Evolutionary conservation across 2,888 invertebrate species (phyloP).

Genomic region (Cerastoderma edule): DNA sequence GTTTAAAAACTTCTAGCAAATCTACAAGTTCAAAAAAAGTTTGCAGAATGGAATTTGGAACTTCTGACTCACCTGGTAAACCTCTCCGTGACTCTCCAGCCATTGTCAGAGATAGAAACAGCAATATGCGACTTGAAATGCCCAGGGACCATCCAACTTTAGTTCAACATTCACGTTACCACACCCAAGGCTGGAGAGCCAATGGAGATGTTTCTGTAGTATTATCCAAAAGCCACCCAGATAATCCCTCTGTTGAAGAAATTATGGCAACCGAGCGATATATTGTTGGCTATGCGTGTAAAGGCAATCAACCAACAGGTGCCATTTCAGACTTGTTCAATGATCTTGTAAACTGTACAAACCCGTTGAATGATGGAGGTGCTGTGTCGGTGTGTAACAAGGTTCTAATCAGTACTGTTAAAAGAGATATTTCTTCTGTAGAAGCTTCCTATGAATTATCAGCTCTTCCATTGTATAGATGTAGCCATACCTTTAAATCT

Average conservation of each 20-base stretch:
- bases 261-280: conserved; percentile 57
- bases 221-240: conserved; percentile 53
- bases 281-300: conserved; percentile 54
- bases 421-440: conserved; percentile 58
- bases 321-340: conserved; percentile 46
- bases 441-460: conserved; percentile 59
- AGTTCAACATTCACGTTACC: conserved; percentile 61
- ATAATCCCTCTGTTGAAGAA: conserved; percentile 64
- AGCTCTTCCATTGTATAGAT: conserved; percentile 44
- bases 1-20: background rate
- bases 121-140: conserved; percentile 62
- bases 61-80: conserved; percentile 27
- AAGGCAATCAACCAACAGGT: conserved; percentile 61
- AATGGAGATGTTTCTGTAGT: conserved; percentile 64
- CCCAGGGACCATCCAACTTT: conserved; percentile 60
- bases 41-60: conserved; percentile 57
- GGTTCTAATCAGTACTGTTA: conserved; percentile 57
- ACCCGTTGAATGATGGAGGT: background rate
- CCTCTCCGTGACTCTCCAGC: conserved; percentile 36
- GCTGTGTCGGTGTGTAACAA: conserved; percentile 49
- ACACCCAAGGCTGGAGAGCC: conserved; percentile 62
- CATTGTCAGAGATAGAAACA: conserved; percentile 59
- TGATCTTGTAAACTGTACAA: conserved; percentile 30
- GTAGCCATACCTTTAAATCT: conserved; percentile 56
- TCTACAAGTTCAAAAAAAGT: conserved; percentile 15